Evolutionary conservation across 2,888 invertebrate genomes (phyloP), one percentile per base, ranked within the genome.

Genomic region (Sipunculus nudus): DNA sequence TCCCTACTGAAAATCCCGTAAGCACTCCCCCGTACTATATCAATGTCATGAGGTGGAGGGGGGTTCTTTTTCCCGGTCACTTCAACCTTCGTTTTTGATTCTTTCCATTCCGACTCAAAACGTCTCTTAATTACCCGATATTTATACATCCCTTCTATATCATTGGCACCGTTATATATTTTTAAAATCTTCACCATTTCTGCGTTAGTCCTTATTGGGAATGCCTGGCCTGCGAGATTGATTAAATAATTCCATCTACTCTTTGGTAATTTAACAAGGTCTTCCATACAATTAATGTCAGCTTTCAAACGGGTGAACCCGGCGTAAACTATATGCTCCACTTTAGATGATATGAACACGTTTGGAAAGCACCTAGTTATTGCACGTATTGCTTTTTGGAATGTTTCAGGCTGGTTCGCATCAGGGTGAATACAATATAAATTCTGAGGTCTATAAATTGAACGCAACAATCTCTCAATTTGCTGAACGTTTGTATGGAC

Each of bases 361-460:
- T 84, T 83, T 23, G 72, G 61, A 29, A 82, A 75, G 59, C 82
- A 80, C 21, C 63, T 61, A 4, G 75, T 69, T 3, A 78, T 61
- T 2, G 59, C 46, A 19, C 38, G 52, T 19, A 80, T 67, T 8
- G 71, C 64, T 5, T 66, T 50, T 25, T 75, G 73, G 32, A 80
- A 57, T 6, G 28, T 45, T 5, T 52, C 28, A 4, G 61, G 31
- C 5, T 78, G 63, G 39, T 74, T 75, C 8, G 59, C 63, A 61
- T 83, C 83, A 2, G 82, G 73, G 61, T 82, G 82, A n/a, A 82
- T 61, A 63, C 82, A 82, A 61, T 78, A 82, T 10, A 70, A 47
- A 63, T 82, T 82, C 19, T 78, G 75, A 0, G 79, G 78, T 40
- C 74, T 65, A 53, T 81, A 82, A 23, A 82, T 75, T 2, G 76